Conservation (phyloP, 2,797 vertebrate genomes). For the Acanthurus lineatus region DNA sequence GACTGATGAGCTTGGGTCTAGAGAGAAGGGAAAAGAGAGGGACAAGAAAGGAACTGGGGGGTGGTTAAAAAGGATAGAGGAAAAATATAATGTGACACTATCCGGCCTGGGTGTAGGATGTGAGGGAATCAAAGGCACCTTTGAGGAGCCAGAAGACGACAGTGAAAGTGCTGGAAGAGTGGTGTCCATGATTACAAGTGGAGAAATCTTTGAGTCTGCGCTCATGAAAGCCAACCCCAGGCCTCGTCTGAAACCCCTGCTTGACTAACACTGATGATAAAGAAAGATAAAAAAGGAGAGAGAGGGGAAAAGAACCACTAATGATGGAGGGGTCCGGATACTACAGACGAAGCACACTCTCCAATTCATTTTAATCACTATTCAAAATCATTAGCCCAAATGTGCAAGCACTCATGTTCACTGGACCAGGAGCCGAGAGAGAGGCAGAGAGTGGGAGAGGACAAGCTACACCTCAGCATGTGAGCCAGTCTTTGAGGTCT, state of each 20-base stretch:
- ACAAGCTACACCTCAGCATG: slow-evolving; percentile 81
- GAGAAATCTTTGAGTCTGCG: slow-evolving; percentile 82
- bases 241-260: slow-evolving; percentile 80
- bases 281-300: slow-evolving; percentile 58
- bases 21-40: slow-evolving; percentile 43
- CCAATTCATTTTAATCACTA: slow-evolving; percentile 86
- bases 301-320: slow-evolving; percentile 73
- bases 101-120: slow-evolving; percentile 74
- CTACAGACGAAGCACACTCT: slow-evolving; percentile 76
- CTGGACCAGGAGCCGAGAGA: slow-evolving; percentile 58
- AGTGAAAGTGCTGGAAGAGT: slow-evolving; percentile 78
- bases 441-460: slow-evolving; percentile 50
- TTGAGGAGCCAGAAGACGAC: slow-evolving; percentile 83
- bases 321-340: slow-evolving; percentile 82
- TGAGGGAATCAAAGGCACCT: slow-evolving; percentile 85
- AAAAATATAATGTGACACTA: slow-evolving; percentile 78
- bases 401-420: slow-evolving; percentile 66
- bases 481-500: slow-evolving; percentile 70
- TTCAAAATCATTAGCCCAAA: slow-evolving; percentile 82
- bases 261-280: slow-evolving; percentile 72
- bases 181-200: slow-evolving; percentile 88
- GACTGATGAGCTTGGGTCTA: slow-evolving; percentile 64
- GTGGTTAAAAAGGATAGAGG: slow-evolving; percentile 45
- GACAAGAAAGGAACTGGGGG: slow-evolving; percentile 33
- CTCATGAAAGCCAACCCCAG: slow-evolving; percentile 83